Evolutionary conservation across 2,797 vertebrate species (phyloP), one percentile per base, ranked within the genome.

Genomic region (Gymnoscopelus braueri): DNA sequence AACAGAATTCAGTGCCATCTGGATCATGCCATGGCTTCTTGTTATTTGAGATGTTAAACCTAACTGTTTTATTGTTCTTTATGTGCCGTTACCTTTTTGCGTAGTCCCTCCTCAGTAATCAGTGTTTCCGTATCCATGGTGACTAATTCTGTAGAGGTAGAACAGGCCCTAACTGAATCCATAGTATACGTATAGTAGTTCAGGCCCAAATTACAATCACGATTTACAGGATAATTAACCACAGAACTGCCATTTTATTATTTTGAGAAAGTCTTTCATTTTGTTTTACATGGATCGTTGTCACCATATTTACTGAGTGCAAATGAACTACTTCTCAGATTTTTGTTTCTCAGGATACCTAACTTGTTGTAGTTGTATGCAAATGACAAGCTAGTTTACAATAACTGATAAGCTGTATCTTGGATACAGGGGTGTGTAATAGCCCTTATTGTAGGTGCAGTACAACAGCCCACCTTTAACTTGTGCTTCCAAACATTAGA

Each of bases 121-220:
- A 77, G 69, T 66, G 67, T 76, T 19, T 65, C 70, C 65, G 73
- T 78, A 71, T 71, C 79, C 82, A 85, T 67, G 67, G 84, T 72
- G 60, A 82, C 63, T n/a, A 6, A 13, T 8, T 39, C 39, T 39
- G 39, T 39, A 39, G 39, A 39, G 39, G 3, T 65, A 51, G 75
- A 53, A 49, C 69, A 54, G 23, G 24, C 71, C 35, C 48, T 2
- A 52, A 71, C 71, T 53, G 66, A 68, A 58, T 65, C 64, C 29
- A 14, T 63, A 47, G 51, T 76, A 59, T 12, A 60, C 49, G 55
- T 66, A 62, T 74, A 66, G 67, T 64, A 11, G 3, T 55, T 26
- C 23, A 24, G 12, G 23, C 19, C 19, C 44, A 65, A 65, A 68
- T 44, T 55, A 48, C 63, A 6, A 61, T 65, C 60, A 79, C 52